Evolutionary conservation across 2,113 vertebrate species (phyloP), one percentile per base, ranked within the genome.

Genomic region (Pygoscelis antarcticus): DNA sequence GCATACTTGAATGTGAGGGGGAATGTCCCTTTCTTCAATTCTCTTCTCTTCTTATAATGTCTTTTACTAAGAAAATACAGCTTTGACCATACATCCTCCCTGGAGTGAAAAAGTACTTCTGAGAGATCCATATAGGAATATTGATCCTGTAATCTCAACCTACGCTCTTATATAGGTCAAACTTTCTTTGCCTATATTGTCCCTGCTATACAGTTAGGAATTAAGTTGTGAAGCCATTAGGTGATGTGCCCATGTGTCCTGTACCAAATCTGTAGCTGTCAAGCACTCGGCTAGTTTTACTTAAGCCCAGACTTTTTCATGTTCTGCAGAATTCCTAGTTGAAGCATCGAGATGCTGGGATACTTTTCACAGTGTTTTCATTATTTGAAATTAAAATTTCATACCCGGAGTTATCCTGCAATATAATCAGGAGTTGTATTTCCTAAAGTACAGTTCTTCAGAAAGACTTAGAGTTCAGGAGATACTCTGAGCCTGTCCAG

Each of bases 21-120:
- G 7, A 76, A 11, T 1, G 0, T 80, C 49, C 8, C 17, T 75
- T 83, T 60, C 49, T 71, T 66, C 47, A 42, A 15, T 34, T 83
- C 29, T n/a, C 0, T n/a, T 57, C 12, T 47, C 17, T 44, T 69
- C 15, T 42, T 78, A 25, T 11, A 29, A 10, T 46, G 11, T 54
- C 36, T 66, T 69, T 46, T 70, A n/a, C 6, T 30, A 21, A 42
- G 38, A 60, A 78, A 32, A 54, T 44, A 7, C 11, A 55, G 3
- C 40, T 46, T 34, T 93, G 36, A n/a, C 52, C 5, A 4, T 25
- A 12, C 5, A 8, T 57, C 4, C 29, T 82, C 7, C 20, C 29
- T 79, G 70, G 32, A 61, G 32, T 47, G 6, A 47, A 71, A 66
- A 68, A 22, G 0, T 0, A 2, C 1, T 65, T 51, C n/a, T 9